Base-by-base conservation (phyloP, 2,888 invertebrate genomes). In the Saturnia japonica region DNA sequence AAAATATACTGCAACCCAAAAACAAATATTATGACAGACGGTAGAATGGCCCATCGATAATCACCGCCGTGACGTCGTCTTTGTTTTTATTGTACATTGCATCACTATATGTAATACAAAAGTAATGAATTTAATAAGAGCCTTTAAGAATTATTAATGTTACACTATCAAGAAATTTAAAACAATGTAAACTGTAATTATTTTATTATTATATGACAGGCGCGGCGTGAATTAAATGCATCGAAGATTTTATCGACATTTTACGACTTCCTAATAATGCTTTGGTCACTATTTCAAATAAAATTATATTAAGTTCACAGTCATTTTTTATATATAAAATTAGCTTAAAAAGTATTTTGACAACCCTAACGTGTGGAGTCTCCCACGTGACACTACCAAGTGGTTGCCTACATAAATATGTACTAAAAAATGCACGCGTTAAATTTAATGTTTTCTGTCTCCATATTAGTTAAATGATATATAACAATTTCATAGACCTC, bases 341-440 rank as follows among this genome's bases (percentile, higher is more conserved):
- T 51, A 51, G 34, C 34, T 51, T 51, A 6, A 19, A 51, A 51
- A 51, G 19, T 28, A 60, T 6, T 64, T 40, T 9, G 64, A n/a
- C 64, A 64, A 40, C 64, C 64, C 64, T 64, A 64, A 34, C 19
- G 19, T n/a, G 22, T 64, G 40, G 12, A 16, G 64, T 40, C 64
- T 40, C 64, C 64, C 64, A 64, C 64, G 40, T 64, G 40, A 60
- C 57, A 19, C 40, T 64, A 40, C 62, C 40, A 9, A 40, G 40
- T n/a, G 40, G 19, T 40, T 64, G 64, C 64, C 64, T 40, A 64
- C 64, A 64, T 40, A 64, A 64, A 64, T 40, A 64, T 64, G 64
- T 64, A 60, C 57, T 60, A 40, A 64, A 60, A 64, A 64, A 64
- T 64, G 64, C 64, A 64, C 64, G 64, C 40, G 16, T 40, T n/a